Evolutionary conservation across 2,888 invertebrate genomes (phyloP).

Genomic region (Amphipyra berbera): DNA sequence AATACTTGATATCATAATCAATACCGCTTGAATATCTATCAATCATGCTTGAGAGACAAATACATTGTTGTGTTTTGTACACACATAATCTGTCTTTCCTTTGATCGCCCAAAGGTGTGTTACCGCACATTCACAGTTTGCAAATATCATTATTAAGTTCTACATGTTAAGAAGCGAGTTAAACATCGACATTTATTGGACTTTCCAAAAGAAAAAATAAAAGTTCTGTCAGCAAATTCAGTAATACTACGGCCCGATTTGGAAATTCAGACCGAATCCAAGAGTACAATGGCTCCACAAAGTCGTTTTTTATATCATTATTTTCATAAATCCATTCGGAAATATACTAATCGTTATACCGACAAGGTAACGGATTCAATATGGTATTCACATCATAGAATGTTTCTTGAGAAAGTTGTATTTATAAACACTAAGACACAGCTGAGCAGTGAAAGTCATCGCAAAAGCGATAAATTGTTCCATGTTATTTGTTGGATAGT

Average conservation of each 20-base stretch:
- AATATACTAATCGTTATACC: conserved; percentile 16
- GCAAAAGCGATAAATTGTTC: conserved; percentile 57
- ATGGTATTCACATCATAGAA: conserved; percentile 52
- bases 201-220: no score
- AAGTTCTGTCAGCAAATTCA: no score
- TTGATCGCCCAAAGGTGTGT: neutral
- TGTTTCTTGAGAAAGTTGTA: conserved; percentile 59
- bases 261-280: no score
- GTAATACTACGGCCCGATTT: no score
- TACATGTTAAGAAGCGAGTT: no score
- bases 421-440: conserved; percentile 57
- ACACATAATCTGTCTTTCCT: conserved; percentile 10
- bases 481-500: conserved; percentile 40
- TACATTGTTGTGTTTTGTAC: conserved; percentile 26
- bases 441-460: conserved; percentile 58
- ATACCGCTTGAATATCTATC: conserved; percentile 47
- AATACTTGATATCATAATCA: conserved; percentile 55
- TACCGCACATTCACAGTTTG: no score
- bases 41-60: conserved; percentile 38
- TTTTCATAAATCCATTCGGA: neutral
- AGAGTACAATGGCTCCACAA: no score
- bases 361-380: conserved; percentile 30
- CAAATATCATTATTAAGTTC: no score
- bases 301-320: no score
- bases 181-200: no score